Conservation (phyloP, 2,888 invertebrate species). For the Linnaemya tessellans region DNA sequence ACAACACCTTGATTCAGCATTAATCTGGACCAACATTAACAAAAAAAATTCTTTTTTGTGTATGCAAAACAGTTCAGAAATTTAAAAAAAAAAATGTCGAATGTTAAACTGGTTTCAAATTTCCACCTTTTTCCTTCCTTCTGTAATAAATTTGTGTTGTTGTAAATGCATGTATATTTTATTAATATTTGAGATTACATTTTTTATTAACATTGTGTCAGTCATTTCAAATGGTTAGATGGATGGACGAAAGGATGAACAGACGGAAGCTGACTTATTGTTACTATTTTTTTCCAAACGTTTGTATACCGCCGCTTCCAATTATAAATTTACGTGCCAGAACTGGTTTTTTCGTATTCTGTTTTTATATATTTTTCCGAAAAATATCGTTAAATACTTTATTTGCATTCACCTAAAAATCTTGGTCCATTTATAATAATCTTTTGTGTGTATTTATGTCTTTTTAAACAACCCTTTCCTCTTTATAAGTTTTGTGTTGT, state of each 20-base stretch:
- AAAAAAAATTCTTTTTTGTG: background rate
- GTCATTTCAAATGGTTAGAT: conserved; percentile 25
- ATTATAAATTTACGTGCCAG: conserved; percentile 68
- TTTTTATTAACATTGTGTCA: conserved; percentile 25
- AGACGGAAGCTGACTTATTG: conserved; percentile 64
- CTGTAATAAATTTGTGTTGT: conserved; percentile 22
- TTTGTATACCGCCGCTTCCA: conserved; percentile 50
- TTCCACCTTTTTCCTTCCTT: conserved; percentile 69
- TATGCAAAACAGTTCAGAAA: conserved; percentile 29
- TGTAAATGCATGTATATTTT: conserved; percentile 51
- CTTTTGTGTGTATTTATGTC: background rate
- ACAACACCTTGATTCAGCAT: conserved; percentile 62
- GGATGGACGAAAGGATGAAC: conserved; percentile 28
- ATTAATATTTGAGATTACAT: conserved; percentile 25
- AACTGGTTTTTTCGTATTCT: conserved; percentile 63
- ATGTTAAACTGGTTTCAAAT: conserved; percentile 70
- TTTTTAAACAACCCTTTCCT: conserved; percentile 55
- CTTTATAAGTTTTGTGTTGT: conserved; percentile 33
- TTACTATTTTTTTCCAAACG: background rate
- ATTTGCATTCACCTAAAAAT: conserved; percentile 62
- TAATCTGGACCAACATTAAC: conserved; percentile 65
- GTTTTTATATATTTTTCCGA: conserved; percentile 6
- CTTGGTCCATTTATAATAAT: conserved; percentile 60
- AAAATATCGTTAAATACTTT: conserved; percentile 53
- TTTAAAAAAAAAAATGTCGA: conserved; percentile 16